Evolutionary conservation across 2,113 vertebrate genomes (phyloP).

Genomic region (Sminthopsis crassicaudata): DNA sequence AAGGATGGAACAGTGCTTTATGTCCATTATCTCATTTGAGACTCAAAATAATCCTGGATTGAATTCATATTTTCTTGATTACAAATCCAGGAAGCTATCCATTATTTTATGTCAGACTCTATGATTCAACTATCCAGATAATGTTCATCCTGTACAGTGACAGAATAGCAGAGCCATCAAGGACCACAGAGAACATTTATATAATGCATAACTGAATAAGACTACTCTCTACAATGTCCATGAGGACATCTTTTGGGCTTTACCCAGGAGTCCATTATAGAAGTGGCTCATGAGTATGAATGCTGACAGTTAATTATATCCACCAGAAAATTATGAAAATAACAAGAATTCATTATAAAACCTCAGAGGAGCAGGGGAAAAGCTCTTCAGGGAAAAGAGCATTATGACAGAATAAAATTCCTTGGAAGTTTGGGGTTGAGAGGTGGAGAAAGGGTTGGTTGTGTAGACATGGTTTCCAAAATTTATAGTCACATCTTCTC

Average conservation of each 20-base stretch:
- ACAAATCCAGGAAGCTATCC: background rate
- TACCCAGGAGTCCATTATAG: background rate
- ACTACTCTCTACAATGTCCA: background rate
- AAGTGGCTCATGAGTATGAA: background rate
- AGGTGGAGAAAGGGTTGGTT: background rate
- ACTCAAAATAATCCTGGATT: background rate
- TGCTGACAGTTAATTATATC: background rate
- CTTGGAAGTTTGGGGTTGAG: background rate
- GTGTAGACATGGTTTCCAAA: background rate
- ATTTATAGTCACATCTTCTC: conserved; percentile 2
- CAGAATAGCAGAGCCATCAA: background rate
- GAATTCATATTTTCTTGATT: background rate
- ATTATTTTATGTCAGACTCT: background rate
- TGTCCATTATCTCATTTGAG: background rate
- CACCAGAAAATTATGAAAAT: background rate
- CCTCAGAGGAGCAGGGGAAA: background rate
- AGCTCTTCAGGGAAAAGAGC: background rate
- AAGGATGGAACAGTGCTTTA: background rate
- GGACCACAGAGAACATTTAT: background rate
- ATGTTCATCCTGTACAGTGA: background rate
- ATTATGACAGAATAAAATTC: conserved; percentile 2
- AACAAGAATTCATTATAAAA: conserved; percentile 1
- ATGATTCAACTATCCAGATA: background rate
- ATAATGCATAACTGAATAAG: background rate
- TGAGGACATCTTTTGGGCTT: background rate